Evolutionary conservation across 2,797 vertebrate species (phyloP).

Genomic region (Alosa sapidissima): DNA sequence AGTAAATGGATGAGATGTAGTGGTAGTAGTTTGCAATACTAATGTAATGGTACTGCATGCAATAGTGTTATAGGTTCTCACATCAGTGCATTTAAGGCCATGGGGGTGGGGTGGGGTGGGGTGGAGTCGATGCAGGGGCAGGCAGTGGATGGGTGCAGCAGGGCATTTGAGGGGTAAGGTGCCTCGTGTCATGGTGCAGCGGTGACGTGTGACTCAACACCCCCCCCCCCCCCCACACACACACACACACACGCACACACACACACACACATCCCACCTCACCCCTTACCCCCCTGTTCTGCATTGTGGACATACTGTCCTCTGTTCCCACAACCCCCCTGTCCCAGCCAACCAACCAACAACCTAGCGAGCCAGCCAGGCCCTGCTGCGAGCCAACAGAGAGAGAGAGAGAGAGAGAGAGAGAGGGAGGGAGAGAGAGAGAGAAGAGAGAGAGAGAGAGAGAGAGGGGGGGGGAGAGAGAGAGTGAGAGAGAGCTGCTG

Average conservation of each 20-base stretch:
- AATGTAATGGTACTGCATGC: not conserved
- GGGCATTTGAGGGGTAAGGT: not conserved
- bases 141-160: not conserved
- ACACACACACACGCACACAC: too few species aligned
- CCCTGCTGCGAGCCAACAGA: not conserved
- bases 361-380: not conserved
- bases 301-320: conserved; percentile 73
- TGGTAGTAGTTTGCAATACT: not conserved
- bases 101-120: not conserved
- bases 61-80: not conserved
- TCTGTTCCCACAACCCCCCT: conserved; percentile 33
- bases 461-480: not conserved
- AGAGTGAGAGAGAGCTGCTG: not conserved
- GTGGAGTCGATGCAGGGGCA: not conserved
- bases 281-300: not conserved
- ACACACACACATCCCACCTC: too few species aligned
- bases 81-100: not conserved
- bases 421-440: not conserved
- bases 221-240: not conserved
- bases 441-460: not conserved
- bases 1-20: not conserved
- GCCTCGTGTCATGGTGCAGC: conserved; percentile 39
- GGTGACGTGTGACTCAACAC: not conserved
- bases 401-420: too few species aligned
- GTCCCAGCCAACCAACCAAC: not conserved